Evolutionary conservation across 1,140 invertebrate species (phyloP).

Genomic region (Artemia franciscana): DNA sequence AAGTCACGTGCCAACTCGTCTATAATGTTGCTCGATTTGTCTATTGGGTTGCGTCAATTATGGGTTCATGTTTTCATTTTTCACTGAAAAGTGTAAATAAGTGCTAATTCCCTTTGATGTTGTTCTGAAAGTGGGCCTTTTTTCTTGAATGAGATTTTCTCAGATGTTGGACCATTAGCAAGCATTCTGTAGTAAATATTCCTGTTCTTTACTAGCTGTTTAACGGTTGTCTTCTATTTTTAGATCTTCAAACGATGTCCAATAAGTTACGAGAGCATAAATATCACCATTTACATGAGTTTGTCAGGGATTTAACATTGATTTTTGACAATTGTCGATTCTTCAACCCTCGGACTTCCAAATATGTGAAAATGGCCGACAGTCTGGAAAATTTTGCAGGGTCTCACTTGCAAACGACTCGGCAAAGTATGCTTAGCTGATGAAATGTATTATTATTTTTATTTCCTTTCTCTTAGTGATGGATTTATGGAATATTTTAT

Average conservation of each 20-base stretch:
- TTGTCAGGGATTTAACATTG: slow-evolving; percentile 89
- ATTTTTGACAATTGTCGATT: slow-evolving; percentile 96
- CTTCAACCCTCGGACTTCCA: slow-evolving; percentile 83
- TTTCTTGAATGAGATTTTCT: background rate
- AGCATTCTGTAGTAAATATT: background rate
- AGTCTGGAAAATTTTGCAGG: slow-evolving; percentile 85
- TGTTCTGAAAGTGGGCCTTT: background rate
- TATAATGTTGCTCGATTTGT: too few relatives aligned
- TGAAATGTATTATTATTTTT: too few relatives aligned
- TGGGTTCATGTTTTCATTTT: too few relatives aligned
- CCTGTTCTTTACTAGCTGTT: background rate
- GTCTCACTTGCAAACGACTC: slow-evolving; percentile 16
- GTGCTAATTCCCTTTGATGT: background rate
- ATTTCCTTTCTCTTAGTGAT: too few relatives aligned
- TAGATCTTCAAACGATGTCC: slow-evolving; percentile 84
- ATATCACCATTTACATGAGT: slow-evolving; percentile 73
- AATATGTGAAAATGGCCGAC: slow-evolving; percentile 85
- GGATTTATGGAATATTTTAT: too few relatives aligned
- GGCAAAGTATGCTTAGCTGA: background rate
- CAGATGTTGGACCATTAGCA: background rate
- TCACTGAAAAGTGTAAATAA: background rate
- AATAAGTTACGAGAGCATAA: slow-evolving; percentile 52
- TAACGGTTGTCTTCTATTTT: slow-evolving; percentile 17
- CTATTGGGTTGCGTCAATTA: too few relatives aligned
- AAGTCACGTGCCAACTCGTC: too few relatives aligned